Evolutionary conservation across 2,797 vertebrate genomes (phyloP).

Genomic region (Squalus acanthias): DNA sequence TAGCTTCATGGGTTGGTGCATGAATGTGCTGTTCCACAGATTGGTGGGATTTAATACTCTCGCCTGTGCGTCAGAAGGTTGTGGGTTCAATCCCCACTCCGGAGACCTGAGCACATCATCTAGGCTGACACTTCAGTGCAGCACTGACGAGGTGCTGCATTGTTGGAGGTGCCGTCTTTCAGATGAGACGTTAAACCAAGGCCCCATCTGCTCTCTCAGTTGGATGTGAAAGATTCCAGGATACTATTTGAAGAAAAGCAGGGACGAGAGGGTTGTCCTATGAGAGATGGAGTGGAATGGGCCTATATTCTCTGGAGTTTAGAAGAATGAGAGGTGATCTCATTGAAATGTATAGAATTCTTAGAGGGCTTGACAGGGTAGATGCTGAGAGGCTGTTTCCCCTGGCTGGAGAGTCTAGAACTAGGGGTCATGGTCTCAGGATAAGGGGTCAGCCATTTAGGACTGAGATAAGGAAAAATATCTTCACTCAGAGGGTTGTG

Average conservation of each 20-base stretch:
- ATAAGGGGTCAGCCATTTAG: no score
- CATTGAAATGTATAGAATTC: background rate
- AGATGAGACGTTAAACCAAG: background rate
- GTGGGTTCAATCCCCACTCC: background rate
- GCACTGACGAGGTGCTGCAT: no score
- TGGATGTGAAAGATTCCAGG: background rate
- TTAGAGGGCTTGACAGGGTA: background rate
- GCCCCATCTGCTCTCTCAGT: background rate
- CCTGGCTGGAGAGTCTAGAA: no score
- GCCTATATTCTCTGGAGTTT: background rate
- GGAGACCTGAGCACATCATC: background rate
- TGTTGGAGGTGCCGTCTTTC: no score
- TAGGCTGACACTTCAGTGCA: background rate
- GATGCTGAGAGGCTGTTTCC: no score
- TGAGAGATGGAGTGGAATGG: background rate
- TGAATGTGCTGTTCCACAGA: background rate
- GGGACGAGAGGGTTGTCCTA: background rate
- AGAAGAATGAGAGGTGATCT: background rate
- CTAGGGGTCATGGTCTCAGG: no score
- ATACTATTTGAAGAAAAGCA: background rate
- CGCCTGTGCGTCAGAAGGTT: background rate
- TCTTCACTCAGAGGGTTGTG: no score
- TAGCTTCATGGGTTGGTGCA: background rate
- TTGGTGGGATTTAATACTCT: background rate
- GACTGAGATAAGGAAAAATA: no score